Evolutionary conservation across 1,140 invertebrate species (phyloP), one percentile per base, ranked within the genome.

Genomic region (Armadillidium nasatum): DNA sequence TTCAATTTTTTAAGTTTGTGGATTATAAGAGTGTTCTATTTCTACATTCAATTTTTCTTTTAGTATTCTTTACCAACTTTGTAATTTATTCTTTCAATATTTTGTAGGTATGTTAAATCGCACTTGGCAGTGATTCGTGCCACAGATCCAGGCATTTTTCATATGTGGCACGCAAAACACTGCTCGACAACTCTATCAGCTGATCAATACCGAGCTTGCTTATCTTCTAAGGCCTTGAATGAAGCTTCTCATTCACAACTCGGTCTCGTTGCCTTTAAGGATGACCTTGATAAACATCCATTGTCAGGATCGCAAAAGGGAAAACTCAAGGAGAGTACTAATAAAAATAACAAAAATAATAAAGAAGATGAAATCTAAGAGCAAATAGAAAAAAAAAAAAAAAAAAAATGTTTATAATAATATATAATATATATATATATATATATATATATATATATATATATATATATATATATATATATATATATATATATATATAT

Each of bases 181-280:
- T 86, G 87, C 78, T 86, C 87, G 74, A 88, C 90, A 68, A 87
- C 86, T 44, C 84, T 93, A 2, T 89, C 89, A 10, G 86, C 88
- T 0, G 91, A 92, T 79, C 91, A 93, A 83, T 93, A 92, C 82
- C 85, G 90, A 22, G 90, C 91, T 33, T 94, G 92, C 83, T 90
- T 93, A 72, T 85, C 91, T 21, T 92, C 92, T 0, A 87, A 91
- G 45, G 92, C 91, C 0, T 83, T 93, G 1, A 93, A 91, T 82
- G 92, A 94, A 84, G 92, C 91, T 0, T 93, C 92, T 0, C 92
- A 94, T 84, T 89, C 91, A 0, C 91, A 93, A 82, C 84, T 94
- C 9, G 92, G 92, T 4, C 90, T 93, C 81, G 83, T 93, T 71
- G 91, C 91, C 19, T 93, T 93, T 83, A 88, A 89, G 77, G 91